Conservation (phyloP, 2,797 vertebrate genomes). For the Sebastes diploproa region DNA sequence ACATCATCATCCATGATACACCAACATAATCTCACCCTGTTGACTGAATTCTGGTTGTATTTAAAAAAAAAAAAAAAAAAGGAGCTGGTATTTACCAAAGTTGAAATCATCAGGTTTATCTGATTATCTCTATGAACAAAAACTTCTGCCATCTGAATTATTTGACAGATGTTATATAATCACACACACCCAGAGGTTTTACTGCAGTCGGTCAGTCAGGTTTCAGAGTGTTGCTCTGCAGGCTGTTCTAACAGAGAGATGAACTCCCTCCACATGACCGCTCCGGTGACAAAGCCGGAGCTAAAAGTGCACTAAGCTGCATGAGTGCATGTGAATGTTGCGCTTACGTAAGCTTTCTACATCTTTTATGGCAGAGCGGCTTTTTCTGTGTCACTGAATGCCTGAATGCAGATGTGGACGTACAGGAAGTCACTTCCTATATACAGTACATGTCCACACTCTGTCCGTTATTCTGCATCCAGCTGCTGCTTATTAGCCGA, state of each 20-base stretch:
- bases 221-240: not conserved
- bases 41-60: not conserved
- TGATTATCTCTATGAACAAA: not conserved
- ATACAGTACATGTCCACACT: not conserved
- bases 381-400: constrained; percentile 18
- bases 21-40: not conserved
- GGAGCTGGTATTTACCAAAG: not conserved
- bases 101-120: not conserved
- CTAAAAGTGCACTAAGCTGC: not conserved
- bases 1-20: not conserved
- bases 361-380: constrained; percentile 19
- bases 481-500: not conserved
- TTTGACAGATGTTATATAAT: not conserved
- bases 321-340: constrained; percentile 10
- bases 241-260: not conserved
- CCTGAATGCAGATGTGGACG: not conserved
- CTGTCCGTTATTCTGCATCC: not conserved
- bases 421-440: not conserved
- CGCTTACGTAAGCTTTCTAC: constrained; percentile 38
- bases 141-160: not conserved
- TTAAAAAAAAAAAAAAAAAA: not conserved
- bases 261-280: constrained; percentile 10
- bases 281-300: not conserved
- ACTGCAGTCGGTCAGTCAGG: not conserved
- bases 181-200: not conserved